Base-by-base conservation (phyloP, 1,140 invertebrate species). In the Apis mellifera region DNA sequence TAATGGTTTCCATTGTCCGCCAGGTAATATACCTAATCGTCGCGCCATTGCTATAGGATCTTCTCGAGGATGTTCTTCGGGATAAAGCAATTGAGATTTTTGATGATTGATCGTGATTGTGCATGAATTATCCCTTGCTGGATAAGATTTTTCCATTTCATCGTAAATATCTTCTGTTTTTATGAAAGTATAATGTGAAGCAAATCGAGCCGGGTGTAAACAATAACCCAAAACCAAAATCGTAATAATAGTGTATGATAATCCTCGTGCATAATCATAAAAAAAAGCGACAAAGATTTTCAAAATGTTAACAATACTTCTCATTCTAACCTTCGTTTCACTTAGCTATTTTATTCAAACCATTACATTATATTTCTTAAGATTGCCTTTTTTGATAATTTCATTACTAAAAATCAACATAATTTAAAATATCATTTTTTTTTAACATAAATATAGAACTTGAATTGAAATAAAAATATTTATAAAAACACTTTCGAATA, bases 1-100 rank as follows among this genome's bases (percentile, higher is more conserved):
- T 19, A 94, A 92, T 3, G 98, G 98, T 69, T 94, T 94, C 95
- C 95, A 98, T 82, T 95, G 95, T 2, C 97, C 97, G 59, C 97
- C 97, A 60, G 91, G 92, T 82, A 95, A 64, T 50, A 94, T 89
- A 13, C 87, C 87, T 12, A 93, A 71, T 62, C 91, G 88, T 15
- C 89, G 70, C 0, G 93, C 94, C 78, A 94, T 86, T 4, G 80
- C 86, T 12, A 75, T 80, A 19, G 91, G 89, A 57, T 93, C 90
- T 65, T 94, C 92, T 15, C 68, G 84, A 13, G 89, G 86, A 82
- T 92, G 84, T 79, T 92, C 86, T n/a, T 94, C 89, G 0, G 94
- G 94, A 82, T 94, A 94, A 0, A 92, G 73, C 17, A 94, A 70
- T 5, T 92, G 87, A 1, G 83, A 64, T 21, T 79, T 80, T 62